phyloP scores from a whole-genome alignment of 2,113 vertebrate genomes.

The Pseudois nayaur region DNA sequence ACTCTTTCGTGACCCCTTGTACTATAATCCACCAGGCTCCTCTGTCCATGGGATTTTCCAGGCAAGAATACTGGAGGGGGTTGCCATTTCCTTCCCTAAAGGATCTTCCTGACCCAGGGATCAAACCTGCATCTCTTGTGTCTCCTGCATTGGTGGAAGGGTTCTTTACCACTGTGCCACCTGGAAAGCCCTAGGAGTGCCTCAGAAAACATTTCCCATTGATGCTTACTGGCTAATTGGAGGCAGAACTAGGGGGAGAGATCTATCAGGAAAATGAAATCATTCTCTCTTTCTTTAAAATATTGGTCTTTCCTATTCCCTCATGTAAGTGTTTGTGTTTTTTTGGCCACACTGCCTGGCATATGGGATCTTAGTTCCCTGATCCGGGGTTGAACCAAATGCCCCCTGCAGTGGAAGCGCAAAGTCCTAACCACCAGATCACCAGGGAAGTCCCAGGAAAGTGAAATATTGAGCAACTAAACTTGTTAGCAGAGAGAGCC shows the following conservation, averaged over 20 bases:
- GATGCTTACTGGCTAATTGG: background rate
- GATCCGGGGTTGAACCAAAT: background rate
- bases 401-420: background rate
- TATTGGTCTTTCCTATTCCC: background rate
- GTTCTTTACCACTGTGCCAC: background rate
- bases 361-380: background rate
- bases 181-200: background rate
- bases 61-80: background rate
- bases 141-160: background rate
- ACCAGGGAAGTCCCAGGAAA: background rate
- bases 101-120: background rate
- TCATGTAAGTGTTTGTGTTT: background rate
- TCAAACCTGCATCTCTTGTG: background rate
- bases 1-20: background rate
- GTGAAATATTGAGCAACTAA: background rate
- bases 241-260: background rate
- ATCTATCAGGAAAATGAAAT: background rate
- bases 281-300: background rate
- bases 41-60: background rate
- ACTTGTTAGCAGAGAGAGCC: background rate
- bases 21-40: background rate
- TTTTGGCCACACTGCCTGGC: background rate
- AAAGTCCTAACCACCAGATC: background rate
- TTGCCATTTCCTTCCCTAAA: background rate
- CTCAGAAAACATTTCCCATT: background rate